Evolutionary conservation across 2,113 vertebrate species (phyloP).

Genomic region (Uropsilus gracilis): DNA sequence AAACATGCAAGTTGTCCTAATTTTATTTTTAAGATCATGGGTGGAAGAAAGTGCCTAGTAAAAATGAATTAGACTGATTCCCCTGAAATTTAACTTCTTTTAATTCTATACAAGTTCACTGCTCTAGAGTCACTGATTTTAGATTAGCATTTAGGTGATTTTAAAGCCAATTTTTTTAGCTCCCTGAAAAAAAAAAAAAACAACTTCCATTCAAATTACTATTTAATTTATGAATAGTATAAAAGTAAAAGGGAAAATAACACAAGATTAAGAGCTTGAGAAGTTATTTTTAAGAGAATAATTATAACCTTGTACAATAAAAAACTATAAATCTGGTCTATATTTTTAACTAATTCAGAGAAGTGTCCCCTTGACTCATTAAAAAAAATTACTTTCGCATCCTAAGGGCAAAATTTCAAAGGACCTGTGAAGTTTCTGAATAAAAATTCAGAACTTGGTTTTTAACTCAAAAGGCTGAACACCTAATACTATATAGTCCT

Average conservation of each 20-base stretch:
- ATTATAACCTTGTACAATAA: slow-evolving; percentile 42
- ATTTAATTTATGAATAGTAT: slow-evolving; percentile 36
- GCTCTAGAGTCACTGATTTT: neutral
- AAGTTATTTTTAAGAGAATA: slow-evolving; percentile 57
- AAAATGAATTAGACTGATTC: slow-evolving; percentile 56
- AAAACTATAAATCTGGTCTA: slow-evolving; percentile 18
- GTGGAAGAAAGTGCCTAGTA: slow-evolving; percentile 49
- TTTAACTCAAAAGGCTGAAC: neutral
- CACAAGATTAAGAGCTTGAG: neutral
- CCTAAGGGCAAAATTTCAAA: slow-evolving; percentile 55
- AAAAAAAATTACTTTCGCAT: neutral
- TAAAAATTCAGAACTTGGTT: neutral
- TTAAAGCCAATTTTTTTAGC: slow-evolving; percentile 18
- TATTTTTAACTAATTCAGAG: slow-evolving; percentile 50
- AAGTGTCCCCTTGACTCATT: slow-evolving; percentile 44
- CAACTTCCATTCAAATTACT: slow-evolving; percentile 29
- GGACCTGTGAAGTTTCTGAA: neutral
- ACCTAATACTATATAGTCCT: neutral
- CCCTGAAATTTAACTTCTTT: slow-evolving; percentile 45
- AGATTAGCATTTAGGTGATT: slow-evolving; percentile 20
- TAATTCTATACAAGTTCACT: neutral
- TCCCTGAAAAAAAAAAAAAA: slow-evolving; percentile 12
- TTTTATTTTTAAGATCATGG: slow-evolving; percentile 73
- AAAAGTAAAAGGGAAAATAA: slow-evolving; percentile 29
- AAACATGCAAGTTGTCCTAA: slow-evolving; percentile 66